Conservation (phyloP, 2,888 invertebrate genomes). For the Ligdia adustata region DNA sequence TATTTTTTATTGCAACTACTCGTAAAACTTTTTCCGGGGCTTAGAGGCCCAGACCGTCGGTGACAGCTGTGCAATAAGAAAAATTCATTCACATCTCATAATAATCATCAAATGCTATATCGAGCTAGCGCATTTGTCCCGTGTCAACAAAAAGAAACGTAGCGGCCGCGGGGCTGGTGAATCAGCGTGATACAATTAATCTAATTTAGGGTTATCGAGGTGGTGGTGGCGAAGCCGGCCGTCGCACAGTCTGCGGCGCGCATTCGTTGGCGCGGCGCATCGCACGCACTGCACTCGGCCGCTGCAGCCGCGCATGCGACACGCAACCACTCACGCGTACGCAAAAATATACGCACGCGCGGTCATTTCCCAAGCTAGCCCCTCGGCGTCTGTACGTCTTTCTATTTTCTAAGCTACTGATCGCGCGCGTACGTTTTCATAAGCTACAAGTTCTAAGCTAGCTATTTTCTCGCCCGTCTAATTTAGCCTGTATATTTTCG, state of each 20-base stretch:
- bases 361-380: constrained; percentile 20
- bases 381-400: neutral
- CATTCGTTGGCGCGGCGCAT: constrained; percentile 55
- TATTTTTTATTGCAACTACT: constrained; percentile 17
- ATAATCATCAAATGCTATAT: constrained; percentile 65
- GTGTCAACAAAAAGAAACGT: constrained; percentile 71
- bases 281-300: constrained; percentile 52
- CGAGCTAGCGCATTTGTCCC: constrained; percentile 69
- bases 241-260: constrained; percentile 77
- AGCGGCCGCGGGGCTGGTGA: constrained; percentile 66
- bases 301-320: constrained; percentile 36
- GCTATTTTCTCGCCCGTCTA: too few species aligned
- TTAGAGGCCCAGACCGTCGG: constrained; percentile 15
- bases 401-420: neutral
- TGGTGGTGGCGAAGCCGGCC: constrained; percentile 59
- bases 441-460: neutral
- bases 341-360: constrained; percentile 17
- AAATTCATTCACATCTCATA: constrained; percentile 63
- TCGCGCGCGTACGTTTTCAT: neutral
- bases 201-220: constrained; percentile 82
- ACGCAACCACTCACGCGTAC: constrained; percentile 31
- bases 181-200: constrained; percentile 82
- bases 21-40: constrained; percentile 27
- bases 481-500: neutral
- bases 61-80: constrained; percentile 38